Conservation (phyloP, 2,888 invertebrate genomes). For the Aphelenchoides bicaudatus region DNA sequence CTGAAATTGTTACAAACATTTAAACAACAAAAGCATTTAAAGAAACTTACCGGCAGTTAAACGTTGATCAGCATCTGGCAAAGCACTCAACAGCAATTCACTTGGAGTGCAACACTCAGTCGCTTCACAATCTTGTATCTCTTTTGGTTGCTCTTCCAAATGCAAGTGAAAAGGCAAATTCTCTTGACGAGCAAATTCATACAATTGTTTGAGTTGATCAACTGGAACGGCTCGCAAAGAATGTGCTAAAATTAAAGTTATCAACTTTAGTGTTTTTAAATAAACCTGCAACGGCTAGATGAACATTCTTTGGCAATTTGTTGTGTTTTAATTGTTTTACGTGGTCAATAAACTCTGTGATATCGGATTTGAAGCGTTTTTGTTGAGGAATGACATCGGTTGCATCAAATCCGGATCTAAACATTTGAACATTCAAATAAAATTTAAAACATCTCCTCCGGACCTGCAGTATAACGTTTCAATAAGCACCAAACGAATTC, state of each 20-base stretch:
- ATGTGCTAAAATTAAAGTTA: too few species aligned
- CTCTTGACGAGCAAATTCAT: slow-evolving; percentile 34
- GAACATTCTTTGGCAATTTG: slow-evolving; percentile 20
- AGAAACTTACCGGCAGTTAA: too few species aligned
- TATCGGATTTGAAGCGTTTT: slow-evolving; percentile 39
- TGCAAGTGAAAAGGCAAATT: slow-evolving; percentile 56
- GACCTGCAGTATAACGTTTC: slow-evolving; percentile 57
- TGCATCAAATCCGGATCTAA: slow-evolving; percentile 47
- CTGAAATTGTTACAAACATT: too few species aligned
- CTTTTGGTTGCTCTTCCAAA: slow-evolving; percentile 58
- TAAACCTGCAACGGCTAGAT: slow-evolving; percentile 43
- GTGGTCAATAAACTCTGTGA: slow-evolving; percentile 42
- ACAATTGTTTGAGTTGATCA: slow-evolving; percentile 36
- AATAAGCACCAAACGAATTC: slow-evolving; percentile 52
- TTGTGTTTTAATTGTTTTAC: slow-evolving; percentile 32
- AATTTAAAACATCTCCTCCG: too few species aligned
- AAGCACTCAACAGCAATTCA: slow-evolving; percentile 25
- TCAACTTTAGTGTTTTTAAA: too few species aligned
- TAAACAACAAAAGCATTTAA: too few species aligned
- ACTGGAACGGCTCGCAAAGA: slow-evolving; percentile 53
- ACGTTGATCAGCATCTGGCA: slow-evolving; percentile 5
- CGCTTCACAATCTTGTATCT: slow-evolving; percentile 45
- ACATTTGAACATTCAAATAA: too few species aligned
- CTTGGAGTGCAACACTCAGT: slow-evolving; percentile 18
- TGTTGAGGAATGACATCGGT: slow-evolving; percentile 32